Conservation (phyloP, 2,113 vertebrate genomes). For the Rhea pennata region DNA sequence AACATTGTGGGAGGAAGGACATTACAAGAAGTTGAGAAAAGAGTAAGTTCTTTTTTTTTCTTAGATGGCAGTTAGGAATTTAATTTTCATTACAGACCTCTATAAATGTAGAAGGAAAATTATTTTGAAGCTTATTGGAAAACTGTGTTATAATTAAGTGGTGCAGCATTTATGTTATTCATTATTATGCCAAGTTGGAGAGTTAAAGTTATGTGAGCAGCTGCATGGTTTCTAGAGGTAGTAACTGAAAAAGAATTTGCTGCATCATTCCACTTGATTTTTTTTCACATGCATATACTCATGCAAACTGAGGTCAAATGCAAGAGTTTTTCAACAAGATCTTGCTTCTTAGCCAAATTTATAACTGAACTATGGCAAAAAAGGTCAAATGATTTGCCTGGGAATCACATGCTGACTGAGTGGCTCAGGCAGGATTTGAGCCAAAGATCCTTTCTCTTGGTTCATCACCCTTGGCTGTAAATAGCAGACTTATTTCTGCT, state of each 20-base stretch:
- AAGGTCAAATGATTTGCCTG: slow-evolving; percentile 8
- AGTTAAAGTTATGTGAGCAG: neutral
- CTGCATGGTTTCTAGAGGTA: neutral
- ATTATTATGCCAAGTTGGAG: neutral
- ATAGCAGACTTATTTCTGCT: neutral
- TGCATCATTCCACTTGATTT: neutral
- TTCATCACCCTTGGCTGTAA: slow-evolving; percentile 19
- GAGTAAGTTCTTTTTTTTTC: neutral
- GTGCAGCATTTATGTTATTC: neutral
- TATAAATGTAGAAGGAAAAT: neutral
- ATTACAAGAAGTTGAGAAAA: neutral
- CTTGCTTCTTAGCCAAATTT: slow-evolving; percentile 28
- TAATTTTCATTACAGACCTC: neutral
- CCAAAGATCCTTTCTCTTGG: neutral
- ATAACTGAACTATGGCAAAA: slow-evolving; percentile 4
- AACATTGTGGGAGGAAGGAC: neutral
- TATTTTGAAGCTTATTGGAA: neutral
- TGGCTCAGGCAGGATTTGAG: slow-evolving; percentile 14
- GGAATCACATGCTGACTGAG: neutral
- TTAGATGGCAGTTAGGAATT: neutral
- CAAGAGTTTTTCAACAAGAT: neutral
- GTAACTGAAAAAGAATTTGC: neutral
- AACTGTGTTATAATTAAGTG: neutral
- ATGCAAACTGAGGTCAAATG: slow-evolving; percentile 9
- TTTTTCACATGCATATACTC: neutral